Percentiles rank a stretch among this genome's conserved stretches.
Conservation (phyloP, 2,797 vertebrate genomes). For the Myotis vivesi region DNA sequence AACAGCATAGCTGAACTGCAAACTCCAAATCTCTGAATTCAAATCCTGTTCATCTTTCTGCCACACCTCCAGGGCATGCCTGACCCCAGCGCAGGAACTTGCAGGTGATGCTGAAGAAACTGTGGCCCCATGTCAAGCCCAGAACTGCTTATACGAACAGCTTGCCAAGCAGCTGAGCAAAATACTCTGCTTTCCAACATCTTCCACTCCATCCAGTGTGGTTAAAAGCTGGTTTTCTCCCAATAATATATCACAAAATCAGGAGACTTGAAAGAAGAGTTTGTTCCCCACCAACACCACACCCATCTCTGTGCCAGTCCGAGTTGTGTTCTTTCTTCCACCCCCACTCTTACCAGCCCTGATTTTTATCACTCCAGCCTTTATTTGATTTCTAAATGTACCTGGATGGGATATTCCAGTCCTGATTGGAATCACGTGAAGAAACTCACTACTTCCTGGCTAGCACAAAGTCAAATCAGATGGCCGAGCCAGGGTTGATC, state of each 20-base stretch:
- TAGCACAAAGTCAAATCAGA: background rate
- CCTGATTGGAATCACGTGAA: background rate
- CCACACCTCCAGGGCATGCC: background rate
- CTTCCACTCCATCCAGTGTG: background rate
- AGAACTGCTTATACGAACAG: background rate
- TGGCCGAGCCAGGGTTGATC: background rate
- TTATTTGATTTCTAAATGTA: background rate
- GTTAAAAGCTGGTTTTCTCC: background rate
- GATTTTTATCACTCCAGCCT: background rate
- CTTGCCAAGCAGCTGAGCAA: background rate
- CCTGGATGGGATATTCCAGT: background rate
- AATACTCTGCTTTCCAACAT: background rate
- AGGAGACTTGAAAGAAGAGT: background rate
- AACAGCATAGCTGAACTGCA: background rate
- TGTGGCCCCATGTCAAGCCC: background rate
- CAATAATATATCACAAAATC: conserved; percentile 12
- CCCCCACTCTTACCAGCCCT: background rate
- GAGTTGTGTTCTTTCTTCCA: background rate
- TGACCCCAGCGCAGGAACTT: background rate
- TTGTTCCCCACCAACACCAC: background rate
- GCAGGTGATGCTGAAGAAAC: background rate
- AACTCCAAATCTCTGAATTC: background rate
- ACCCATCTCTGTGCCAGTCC: background rate
- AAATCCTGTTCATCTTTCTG: background rate
- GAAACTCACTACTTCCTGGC: background rate